Percentiles rank a stretch among this genome's conserved stretches.
These are phyloP conservation scores for Carabus problematicus DNA, from an alignment of 2,888 invertebrate genomes.

Conservation along the genomic window DNA sequence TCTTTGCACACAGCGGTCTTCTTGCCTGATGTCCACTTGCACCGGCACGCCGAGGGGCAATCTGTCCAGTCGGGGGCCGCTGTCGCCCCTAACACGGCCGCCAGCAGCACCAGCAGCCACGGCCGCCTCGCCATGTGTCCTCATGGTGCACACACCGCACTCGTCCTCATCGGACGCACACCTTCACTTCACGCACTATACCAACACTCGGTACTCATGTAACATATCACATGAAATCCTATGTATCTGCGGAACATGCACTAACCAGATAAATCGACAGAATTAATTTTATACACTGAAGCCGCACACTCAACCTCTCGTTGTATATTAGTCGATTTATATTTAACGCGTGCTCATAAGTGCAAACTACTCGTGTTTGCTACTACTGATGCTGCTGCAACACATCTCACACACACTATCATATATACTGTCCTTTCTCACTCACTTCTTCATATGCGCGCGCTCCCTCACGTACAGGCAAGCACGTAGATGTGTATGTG, in stretches of 20 bases:
- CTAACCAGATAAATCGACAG: neutral
- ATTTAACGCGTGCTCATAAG: neutral
- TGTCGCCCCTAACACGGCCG: conserved; percentile 53
- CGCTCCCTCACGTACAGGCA: neutral
- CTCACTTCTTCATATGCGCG: conserved; percentile 1
- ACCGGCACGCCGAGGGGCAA: conserved; percentile 85
- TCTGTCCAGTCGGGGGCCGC: conserved; percentile 84
- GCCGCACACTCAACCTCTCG: too few relatives aligned
- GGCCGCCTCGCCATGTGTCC: conserved; percentile 49
- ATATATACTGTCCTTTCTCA: conserved; percentile 5
- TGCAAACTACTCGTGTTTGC: conserved; percentile 1
- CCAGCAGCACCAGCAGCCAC: conserved; percentile 52
- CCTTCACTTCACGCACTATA: conserved; percentile 21
- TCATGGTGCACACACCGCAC: conserved; percentile 31
- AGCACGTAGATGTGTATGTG: conserved; percentile 5
- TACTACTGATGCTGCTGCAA: neutral
- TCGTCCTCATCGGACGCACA: conserved; percentile 28
- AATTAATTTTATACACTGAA: too few relatives aligned
- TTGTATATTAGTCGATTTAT: neutral
- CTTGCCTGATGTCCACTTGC: conserved; percentile 93
- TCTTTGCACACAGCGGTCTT: conserved; percentile 87
- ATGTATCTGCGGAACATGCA: neutral
- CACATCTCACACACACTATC: too few relatives aligned
- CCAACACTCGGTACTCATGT: neutral
- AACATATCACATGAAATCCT: too few relatives aligned